Evolutionary conservation across 2,797 vertebrate genomes (phyloP), one percentile per base, ranked within the genome.

Genomic region (Adrianichthys oophorus): DNA sequence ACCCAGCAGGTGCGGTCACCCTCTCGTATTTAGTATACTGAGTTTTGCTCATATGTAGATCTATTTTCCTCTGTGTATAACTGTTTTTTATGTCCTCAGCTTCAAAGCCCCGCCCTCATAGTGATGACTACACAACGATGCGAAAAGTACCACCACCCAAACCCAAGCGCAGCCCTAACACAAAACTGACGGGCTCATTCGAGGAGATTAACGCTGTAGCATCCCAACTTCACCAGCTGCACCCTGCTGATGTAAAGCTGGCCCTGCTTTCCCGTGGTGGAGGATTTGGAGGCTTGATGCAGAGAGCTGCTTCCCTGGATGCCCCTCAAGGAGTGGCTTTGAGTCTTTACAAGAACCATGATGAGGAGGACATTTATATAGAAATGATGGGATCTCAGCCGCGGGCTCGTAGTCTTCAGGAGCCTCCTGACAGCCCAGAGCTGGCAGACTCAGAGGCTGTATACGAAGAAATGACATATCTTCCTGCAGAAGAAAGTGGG

Each of bases 381-480:
- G 96, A 98, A 86, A 98, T 98, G 96, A 85, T 94, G 53, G 95
- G 94, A 47, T 92, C 94, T 17, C 90, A 92, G 42, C 69, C 63
- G 1, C 86, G 87, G 42, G 86, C 90, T 60, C 85, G 79, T 7
- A 87, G 77, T 70, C 89, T 90, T 62, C 85, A 90, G 18, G 92
- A 93, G 29, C 86, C 76, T 0, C 85, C 75, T 0, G 88, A 91
- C 47, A 94, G 94, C 82, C 94, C 93, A 0, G 95, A 97, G 41
- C 93, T 90, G 73, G 90, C 70, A 0, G 88, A 91, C 44, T 86
- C 90, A 0, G 97, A 99, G 70, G 94, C 94, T 0, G 97, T 98
- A 18, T 99, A 99, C n/a, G 97, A 99, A 82, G 97, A 99, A 78
- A 99, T 99, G 97, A 98, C 96, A 48, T 98, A 95, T 84, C 93